phyloP scores from a whole-genome alignment of 2,888 invertebrate species.

The Periphyllus acericola region DNA sequence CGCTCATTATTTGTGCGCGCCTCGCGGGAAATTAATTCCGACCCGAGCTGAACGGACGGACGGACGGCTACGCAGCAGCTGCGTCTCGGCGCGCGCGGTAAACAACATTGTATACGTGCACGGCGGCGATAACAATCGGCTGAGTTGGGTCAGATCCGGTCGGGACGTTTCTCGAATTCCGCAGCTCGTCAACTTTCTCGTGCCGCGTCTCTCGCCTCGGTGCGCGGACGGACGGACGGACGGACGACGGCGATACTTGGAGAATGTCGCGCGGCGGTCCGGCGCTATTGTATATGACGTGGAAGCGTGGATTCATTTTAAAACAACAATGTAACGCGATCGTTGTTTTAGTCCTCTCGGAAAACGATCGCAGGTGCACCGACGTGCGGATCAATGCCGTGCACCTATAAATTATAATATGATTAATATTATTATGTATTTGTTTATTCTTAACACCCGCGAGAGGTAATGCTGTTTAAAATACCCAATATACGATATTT shows the following conservation, averaged over 20 bases:
- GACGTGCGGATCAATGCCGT: neutral
- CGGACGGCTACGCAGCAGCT: neutral
- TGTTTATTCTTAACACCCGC: too few species aligned
- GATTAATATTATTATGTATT: too few species aligned
- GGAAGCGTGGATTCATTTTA: neutral
- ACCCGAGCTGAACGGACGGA: neutral
- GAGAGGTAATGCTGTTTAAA: too few species aligned
- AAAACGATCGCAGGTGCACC: neutral
- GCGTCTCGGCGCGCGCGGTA: too few species aligned
- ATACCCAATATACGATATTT: too few species aligned
- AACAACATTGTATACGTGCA: neutral
- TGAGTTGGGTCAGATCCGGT: slow-evolving; percentile 52
- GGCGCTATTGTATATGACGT: too few species aligned
- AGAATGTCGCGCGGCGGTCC: neutral
- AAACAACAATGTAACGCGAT: neutral
- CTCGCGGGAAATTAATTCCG: slow-evolving; percentile 2
- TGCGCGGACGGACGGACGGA: neutral
- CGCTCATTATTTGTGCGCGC: neutral
- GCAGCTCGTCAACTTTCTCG: slow-evolving; percentile 33
- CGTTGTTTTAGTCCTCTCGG: neutral
- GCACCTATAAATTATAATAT: too few species aligned
- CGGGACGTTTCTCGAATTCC: slow-evolving; percentile 35
- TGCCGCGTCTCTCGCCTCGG: neutral
- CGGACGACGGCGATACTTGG: neutral
- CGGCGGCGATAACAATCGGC: slow-evolving; percentile 27